A percentile compares a stretch with the other conserved stretches of the same genome.
Conservation (phyloP, 1,140 invertebrate genomes). For the Bombus huntii region DNA sequence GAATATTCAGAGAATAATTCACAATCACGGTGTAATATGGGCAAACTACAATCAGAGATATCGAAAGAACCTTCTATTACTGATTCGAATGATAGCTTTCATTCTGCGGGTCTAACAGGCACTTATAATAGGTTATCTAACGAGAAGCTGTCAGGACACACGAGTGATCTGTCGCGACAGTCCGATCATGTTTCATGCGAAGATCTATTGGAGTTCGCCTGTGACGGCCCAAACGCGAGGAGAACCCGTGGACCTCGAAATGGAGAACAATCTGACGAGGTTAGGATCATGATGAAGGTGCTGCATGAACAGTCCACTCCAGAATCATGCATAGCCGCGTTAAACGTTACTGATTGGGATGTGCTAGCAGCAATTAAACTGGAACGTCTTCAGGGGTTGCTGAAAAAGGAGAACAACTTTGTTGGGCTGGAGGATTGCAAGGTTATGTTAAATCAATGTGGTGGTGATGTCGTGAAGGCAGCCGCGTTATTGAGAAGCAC, state of each 20-base stretch:
- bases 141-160: conserved; percentile 35
- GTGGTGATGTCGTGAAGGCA: conserved; percentile 79
- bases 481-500: conserved; percentile 76
- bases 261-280: conserved; percentile 93
- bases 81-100: conserved; percentile 36
- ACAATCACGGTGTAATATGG: not conserved
- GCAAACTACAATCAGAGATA: conserved; percentile 3
- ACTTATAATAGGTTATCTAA: conserved; percentile 26
- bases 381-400: conserved; percentile 87
- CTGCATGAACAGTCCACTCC: conserved; percentile 91
- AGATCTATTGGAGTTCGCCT: conserved; percentile 95
- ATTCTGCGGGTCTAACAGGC: not conserved
- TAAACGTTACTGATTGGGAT: conserved; percentile 94
- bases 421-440: conserved; percentile 79
- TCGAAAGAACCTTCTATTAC: conserved; percentile 44
- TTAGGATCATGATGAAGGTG: conserved; percentile 95
- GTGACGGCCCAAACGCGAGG: conserved; percentile 88
- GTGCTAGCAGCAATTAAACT: conserved; percentile 95
- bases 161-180: conserved; percentile 76
- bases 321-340: conserved; percentile 90
- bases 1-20: conserved; percentile 37
- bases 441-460: conserved; percentile 77
- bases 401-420: conserved; percentile 81
- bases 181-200: conserved; percentile 95
- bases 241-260: conserved; percentile 88